Conservation (phyloP, 2,888 invertebrate species). For the Phasia obesa region DNA sequence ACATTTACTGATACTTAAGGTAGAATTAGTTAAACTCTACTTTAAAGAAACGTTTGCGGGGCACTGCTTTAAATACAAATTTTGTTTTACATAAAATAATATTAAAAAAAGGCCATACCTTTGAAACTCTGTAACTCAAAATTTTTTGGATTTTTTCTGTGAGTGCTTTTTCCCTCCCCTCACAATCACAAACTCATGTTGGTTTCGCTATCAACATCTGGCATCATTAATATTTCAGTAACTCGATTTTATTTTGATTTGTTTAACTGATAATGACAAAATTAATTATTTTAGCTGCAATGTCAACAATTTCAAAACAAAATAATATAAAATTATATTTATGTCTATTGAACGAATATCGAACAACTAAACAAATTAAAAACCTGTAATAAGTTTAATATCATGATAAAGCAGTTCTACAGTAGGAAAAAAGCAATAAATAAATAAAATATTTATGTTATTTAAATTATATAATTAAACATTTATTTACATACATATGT, state of each 20-base stretch:
- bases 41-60: too few species aligned
- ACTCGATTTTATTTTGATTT: conserved; percentile 59
- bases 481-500: too few species aligned
- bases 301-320: conserved; percentile 55
- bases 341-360: conserved; percentile 17
- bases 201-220: conserved; percentile 63
- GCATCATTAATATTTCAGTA: conserved; percentile 67
- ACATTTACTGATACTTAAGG: too few species aligned
- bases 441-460: conserved; percentile 37
- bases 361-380: conserved; percentile 31
- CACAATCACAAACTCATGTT: neutral
- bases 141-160: neutral
- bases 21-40: too few species aligned
- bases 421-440: neutral
- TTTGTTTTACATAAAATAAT: too few species aligned
- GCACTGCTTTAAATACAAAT: too few species aligned
- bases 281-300: conserved; percentile 66
- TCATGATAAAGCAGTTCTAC: conserved; percentile 44
- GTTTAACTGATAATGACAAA: conserved; percentile 56
- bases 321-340: conserved; percentile 13
- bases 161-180: neutral
- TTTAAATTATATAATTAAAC: conserved; percentile 38
- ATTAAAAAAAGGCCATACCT: too few species aligned
- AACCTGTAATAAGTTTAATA: conserved; percentile 54
- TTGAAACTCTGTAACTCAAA: neutral